phyloP scores from a whole-genome alignment of 2,797 vertebrate species.

The Okamejei kenojei region DNA sequence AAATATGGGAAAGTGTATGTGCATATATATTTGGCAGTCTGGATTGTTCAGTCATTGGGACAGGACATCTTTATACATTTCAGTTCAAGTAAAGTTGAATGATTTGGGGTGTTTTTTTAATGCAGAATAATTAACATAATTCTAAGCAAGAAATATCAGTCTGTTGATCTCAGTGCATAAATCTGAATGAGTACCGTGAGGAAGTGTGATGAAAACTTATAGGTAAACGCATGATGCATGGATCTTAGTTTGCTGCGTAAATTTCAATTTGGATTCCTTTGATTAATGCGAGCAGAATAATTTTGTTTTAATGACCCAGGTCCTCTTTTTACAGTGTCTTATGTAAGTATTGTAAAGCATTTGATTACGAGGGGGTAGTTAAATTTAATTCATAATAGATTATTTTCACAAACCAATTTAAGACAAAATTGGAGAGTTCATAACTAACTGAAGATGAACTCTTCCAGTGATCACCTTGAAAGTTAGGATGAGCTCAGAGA shows the following conservation, averaged over 20 bases:
- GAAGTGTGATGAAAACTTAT: not conserved
- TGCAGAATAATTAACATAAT: not conserved
- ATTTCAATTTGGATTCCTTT: not conserved
- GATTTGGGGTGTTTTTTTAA: not conserved
- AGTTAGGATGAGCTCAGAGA: not conserved
- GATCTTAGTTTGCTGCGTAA: not conserved
- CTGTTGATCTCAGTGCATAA: not conserved
- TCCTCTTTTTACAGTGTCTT: not conserved
- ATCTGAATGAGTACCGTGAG: no score
- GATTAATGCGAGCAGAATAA: not conserved
- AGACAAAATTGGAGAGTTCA: not conserved
- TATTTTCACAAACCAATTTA: not conserved
- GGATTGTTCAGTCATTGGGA: not conserved
- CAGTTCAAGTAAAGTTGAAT: not conserved
- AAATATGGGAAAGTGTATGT: no score
- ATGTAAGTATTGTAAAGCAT: not conserved
- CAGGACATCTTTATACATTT: not conserved
- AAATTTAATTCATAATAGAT: not conserved
- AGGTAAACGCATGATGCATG: not conserved
- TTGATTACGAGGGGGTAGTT: not conserved
- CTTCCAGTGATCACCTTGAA: not conserved
- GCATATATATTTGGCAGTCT: not conserved
- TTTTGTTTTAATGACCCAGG: not conserved
- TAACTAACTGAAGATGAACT: not conserved
- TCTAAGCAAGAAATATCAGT: not conserved